A percentile compares a stretch with the other conserved stretches of the same genome.
Conservation (phyloP, 1,140 invertebrate genomes). For the Drosophila nikananu region DNA sequence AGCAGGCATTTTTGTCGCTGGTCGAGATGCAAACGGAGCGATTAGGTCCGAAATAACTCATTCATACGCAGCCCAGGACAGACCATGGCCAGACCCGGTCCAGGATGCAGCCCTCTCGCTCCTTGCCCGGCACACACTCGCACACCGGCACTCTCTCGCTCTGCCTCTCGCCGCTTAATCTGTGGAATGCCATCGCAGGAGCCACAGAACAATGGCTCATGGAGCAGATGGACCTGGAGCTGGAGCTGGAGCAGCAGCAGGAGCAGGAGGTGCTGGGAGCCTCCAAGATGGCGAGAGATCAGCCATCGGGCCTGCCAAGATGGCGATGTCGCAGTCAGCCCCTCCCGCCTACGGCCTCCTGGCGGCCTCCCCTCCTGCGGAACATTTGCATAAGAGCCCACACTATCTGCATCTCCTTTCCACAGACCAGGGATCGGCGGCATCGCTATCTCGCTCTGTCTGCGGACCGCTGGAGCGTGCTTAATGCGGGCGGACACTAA, state of each 20-base stretch:
- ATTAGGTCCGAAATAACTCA: slow-evolving; percentile 84
- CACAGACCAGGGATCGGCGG: slow-evolving; percentile 2
- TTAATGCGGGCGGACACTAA: slow-evolving; percentile 84
- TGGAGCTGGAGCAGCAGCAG: background rate
- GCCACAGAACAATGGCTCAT: slow-evolving; percentile 73
- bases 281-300: slow-evolving; percentile 77
- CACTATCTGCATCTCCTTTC: slow-evolving; percentile 32
- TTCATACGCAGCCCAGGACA: slow-evolving; percentile 72
- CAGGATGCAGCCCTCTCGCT: slow-evolving; percentile 18
- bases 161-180: slow-evolving; percentile 50
- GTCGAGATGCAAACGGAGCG: slow-evolving; percentile 67
- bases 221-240: slow-evolving; percentile 20
- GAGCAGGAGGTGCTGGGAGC: slow-evolving; percentile 13
- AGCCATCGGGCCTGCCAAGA: slow-evolving; percentile 68
- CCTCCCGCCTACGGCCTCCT: background rate
- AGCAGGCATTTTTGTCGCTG: slow-evolving; percentile 57
- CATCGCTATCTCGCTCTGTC: background rate
- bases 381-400: slow-evolving; percentile 52
- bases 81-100: background rate
- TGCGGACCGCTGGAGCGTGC: slow-evolving; percentile 58
- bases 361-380: background rate
- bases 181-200: slow-evolving; percentile 78
- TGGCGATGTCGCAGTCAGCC: slow-evolving; percentile 52
- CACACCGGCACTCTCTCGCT: background rate
- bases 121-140: background rate